Evolutionary conservation across 1,140 invertebrate genomes (phyloP).

Genomic region (Cotesia chilonis): DNA sequence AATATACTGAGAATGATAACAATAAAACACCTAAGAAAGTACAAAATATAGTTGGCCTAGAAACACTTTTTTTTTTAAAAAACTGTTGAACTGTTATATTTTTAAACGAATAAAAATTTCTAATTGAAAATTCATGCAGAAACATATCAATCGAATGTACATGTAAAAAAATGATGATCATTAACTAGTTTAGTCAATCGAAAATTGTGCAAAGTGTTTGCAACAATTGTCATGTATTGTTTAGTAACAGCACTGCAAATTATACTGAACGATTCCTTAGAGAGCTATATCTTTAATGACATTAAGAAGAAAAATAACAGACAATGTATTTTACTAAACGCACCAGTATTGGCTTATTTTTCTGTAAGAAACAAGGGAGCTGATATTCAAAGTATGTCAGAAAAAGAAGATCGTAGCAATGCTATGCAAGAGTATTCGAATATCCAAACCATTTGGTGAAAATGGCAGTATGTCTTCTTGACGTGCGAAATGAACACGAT

Average conservation of each 20-base stretch:
- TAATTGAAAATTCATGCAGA: too few species aligned
- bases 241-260: constrained; percentile 26
- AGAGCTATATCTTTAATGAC: constrained; percentile 39
- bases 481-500: constrained; percentile 57
- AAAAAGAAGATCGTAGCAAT: constrained; percentile 40
- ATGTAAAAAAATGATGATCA: too few species aligned
- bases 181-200: too few species aligned
- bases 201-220: too few species aligned
- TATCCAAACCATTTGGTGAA: constrained; percentile 55
- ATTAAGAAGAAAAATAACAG: constrained; percentile 21
- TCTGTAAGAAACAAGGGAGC: constrained; percentile 36
- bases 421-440: constrained; percentile 46
- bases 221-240: too few species aligned
- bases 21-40: too few species aligned
- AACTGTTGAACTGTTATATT: too few species aligned
- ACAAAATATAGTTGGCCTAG: too few species aligned
- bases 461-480: constrained; percentile 52
- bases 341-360: constrained; percentile 39
- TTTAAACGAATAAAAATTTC: too few species aligned
- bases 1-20: too few species aligned
- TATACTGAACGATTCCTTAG: constrained; percentile 46
- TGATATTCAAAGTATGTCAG: constrained; percentile 11
- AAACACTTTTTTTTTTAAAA: too few species aligned
- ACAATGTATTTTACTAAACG: constrained; percentile 23
- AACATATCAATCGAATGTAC: too few species aligned